Evolutionary conservation across 2,113 vertebrate species (phyloP).

Genomic region (Megaceryle maxima): DNA sequence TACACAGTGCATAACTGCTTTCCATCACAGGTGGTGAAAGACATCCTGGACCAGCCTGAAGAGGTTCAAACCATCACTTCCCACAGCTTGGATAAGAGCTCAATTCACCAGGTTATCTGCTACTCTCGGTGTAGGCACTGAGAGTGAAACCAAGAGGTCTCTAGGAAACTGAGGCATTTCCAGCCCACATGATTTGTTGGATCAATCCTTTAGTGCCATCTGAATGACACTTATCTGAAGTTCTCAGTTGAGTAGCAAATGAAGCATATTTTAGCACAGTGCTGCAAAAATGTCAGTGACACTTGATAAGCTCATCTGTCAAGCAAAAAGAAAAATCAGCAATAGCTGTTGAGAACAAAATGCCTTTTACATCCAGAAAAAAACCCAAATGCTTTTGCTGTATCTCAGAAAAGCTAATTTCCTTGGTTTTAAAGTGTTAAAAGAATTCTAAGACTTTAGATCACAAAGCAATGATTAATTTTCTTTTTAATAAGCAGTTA

Average conservation of each 20-base stretch:
- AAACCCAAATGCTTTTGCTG: not conserved
- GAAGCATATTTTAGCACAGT: constrained; percentile 56
- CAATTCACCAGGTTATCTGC: not conserved
- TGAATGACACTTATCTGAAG: constrained; percentile 47
- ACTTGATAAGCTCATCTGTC: constrained; percentile 32
- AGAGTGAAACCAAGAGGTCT: not conserved
- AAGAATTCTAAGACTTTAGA: constrained; percentile 18
- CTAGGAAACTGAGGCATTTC: constrained; percentile 51
- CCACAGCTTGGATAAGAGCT: not conserved
- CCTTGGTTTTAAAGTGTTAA: constrained; percentile 33
- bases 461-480: constrained; percentile 55
- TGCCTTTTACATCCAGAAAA: constrained; percentile 10
- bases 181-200: constrained; percentile 7
- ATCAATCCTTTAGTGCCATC: constrained; percentile 17
- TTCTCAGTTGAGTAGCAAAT: constrained; percentile 41
- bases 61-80: not conserved
- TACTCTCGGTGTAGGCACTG: not conserved
- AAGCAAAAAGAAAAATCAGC: constrained; percentile 42
- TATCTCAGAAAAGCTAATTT: constrained; percentile 8
- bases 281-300: constrained; percentile 48
- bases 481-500: constrained; percentile 54
- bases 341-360: constrained; percentile 16
- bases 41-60: not conserved
- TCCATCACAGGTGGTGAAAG: not conserved
- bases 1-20: not conserved